A percentile compares a stretch with the other conserved stretches of the same genome.
phyloP scores from a whole-genome alignment of 2,797 vertebrate genomes.

The Xiphorhynchus erythropygius region DNA sequence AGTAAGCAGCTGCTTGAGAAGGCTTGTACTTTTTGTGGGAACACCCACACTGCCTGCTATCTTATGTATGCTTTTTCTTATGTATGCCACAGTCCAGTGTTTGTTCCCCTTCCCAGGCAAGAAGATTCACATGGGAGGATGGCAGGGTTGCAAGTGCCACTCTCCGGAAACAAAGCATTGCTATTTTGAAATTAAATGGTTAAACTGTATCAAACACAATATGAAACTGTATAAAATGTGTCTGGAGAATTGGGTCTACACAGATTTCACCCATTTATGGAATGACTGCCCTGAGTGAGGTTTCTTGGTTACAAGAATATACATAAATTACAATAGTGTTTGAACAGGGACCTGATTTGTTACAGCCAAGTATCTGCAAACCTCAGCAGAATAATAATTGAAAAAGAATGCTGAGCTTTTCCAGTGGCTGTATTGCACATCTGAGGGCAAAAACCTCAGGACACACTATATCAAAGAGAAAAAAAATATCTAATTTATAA shows the following conservation, averaged over 20 bases:
- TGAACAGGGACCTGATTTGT: conserved; percentile 1
- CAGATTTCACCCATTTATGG: neutral
- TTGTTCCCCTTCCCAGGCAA: neutral
- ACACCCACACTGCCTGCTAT: neutral
- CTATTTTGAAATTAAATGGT: neutral
- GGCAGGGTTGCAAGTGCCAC: neutral
- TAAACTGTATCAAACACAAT: neutral
- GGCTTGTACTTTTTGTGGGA: conserved; percentile 11
- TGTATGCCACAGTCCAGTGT: neutral
- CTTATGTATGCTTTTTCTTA: neutral
- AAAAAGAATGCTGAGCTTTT: conserved; percentile 8
- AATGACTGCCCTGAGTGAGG: neutral
- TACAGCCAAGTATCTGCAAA: conserved; percentile 33
- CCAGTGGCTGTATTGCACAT: neutral
- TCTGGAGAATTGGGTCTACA: neutral
- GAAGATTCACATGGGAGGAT: neutral
- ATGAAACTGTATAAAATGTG: neutral
- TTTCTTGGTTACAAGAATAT: neutral
- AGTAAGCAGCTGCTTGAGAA: conserved; percentile 36
- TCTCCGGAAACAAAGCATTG: neutral
- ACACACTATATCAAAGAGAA: neutral
- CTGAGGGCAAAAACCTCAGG: neutral
- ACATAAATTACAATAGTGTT: neutral
- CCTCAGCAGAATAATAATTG: conserved; percentile 43
- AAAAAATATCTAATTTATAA: neutral